Evolutionary conservation across 2,113 vertebrate species (phyloP).

Genomic region (Cyanistes caeruleus): DNA sequence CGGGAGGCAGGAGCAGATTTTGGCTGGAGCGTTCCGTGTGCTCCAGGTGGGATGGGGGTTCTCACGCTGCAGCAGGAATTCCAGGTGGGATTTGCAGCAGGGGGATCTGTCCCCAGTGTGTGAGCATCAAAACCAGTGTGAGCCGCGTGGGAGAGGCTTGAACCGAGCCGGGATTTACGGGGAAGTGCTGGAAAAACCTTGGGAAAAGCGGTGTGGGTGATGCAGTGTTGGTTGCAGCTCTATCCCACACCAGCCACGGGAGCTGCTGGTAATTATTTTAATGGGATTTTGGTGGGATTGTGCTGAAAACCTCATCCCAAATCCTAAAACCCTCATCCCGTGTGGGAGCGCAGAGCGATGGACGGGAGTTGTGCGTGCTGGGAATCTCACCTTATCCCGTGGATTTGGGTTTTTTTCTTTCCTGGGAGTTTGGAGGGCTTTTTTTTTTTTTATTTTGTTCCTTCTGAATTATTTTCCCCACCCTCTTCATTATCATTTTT

Average conservation of each 20-base stretch:
- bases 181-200: not conserved
- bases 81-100: not conserved
- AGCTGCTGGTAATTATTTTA: not conserved
- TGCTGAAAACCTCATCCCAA: not conserved
- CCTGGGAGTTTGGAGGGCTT: not conserved
- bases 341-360: accelerated
- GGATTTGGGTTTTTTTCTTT: not conserved
- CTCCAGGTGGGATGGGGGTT: not conserved
- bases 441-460: not conserved
- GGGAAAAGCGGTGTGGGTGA: not conserved
- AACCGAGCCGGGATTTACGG: accelerated
- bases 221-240: accelerated
- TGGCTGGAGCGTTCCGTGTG: accelerated
- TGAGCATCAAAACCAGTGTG: accelerated
- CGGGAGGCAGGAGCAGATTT: not conserved
- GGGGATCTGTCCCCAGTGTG: accelerated
- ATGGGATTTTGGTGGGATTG: not conserved
- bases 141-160: accelerated
- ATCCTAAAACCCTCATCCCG: not conserved
- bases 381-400: not conserved
- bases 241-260: accelerated
- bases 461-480: not conserved
- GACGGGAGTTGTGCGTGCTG: not conserved
- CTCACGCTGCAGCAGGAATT: not conserved
- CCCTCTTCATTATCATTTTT: slow-evolving; percentile 23